Conservation (phyloP, 2,888 invertebrate species). For the Incurvaria masculella region DNA sequence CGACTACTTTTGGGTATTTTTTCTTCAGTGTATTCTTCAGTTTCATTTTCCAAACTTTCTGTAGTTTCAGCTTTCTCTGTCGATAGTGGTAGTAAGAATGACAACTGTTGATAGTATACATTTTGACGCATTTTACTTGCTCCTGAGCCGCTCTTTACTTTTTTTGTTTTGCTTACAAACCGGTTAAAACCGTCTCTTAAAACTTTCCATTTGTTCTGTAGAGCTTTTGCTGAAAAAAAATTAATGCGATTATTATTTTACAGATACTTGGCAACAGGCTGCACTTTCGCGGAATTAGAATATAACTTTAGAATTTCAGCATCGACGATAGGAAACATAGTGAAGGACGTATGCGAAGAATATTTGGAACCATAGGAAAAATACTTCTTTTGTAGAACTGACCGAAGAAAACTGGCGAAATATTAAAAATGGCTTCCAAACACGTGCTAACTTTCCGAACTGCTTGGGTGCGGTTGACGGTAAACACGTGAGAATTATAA, state of each 20-base stretch:
- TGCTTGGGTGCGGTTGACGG: constrained; percentile 20
- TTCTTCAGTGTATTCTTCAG: constrained; percentile 11
- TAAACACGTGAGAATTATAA: constrained; percentile 19
- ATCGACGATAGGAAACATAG: constrained; percentile 20
- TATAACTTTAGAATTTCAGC: constrained; percentile 19
- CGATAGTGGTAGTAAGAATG: constrained; percentile 16
- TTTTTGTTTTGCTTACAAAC: constrained; percentile 18
- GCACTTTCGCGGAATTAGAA: constrained; percentile 18
- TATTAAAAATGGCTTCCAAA: constrained; percentile 19
- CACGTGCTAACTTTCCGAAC: constrained; percentile 21
- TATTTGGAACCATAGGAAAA: constrained; percentile 20
- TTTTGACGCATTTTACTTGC: constrained; percentile 18
- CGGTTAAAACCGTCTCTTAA: constrained; percentile 19
- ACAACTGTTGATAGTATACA: constrained; percentile 20
- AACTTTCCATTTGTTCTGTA: constrained; percentile 22
- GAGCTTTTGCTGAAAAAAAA: constrained; percentile 16
- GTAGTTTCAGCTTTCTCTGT: constrained; percentile 15
- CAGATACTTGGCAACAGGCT: constrained; percentile 20
- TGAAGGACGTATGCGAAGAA: constrained; percentile 18
- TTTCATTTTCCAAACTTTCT: constrained; percentile 15
- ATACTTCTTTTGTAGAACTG: constrained; percentile 13
- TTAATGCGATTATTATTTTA: constrained; percentile 15
- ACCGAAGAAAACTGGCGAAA: constrained; percentile 18
- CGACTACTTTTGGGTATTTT: constrained; percentile 14
- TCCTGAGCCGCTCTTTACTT: constrained; percentile 19